A percentile compares a stretch with the other conserved stretches of the same genome.
These are phyloP conservation scores for Neolamprologus ventralis DNA, from an alignment of 2,113 vertebrate species.

Conservation along the genomic window DNA sequence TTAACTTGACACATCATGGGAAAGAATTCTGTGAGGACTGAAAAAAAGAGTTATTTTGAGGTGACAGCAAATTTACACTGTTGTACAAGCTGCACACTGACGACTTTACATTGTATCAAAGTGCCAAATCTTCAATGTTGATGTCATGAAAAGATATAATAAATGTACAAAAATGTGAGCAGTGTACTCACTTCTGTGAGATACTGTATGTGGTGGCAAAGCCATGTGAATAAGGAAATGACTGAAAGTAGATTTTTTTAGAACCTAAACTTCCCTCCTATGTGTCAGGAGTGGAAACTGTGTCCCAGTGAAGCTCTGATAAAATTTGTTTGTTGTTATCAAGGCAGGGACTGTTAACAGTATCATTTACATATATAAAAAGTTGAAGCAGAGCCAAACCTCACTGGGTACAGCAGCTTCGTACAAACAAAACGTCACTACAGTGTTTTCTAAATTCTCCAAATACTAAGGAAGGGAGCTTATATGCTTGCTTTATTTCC, in stretches of 20 bases:
- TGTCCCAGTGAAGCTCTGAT: neutral
- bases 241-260: neutral
- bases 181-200: neutral
- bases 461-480: neutral
- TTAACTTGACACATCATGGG: neutral
- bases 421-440: rapidly evolving
- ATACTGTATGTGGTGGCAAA: neutral
- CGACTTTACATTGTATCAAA: rapidly evolving
- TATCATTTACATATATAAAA: neutral
- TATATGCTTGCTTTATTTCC: rapidly evolving
- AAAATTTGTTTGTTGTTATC: neutral
- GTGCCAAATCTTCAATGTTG: neutral
- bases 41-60: rapidly evolving
- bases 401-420: neutral
- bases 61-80: neutral
- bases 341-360: neutral
- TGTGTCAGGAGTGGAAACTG: neutral
- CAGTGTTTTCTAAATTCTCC: neutral
- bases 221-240: neutral
- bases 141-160: neutral
- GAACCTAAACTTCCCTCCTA: rapidly evolving
- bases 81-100: rapidly evolving
- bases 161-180: neutral
- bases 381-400: neutral
- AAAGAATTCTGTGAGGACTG: rapidly evolving